Evolutionary conservation across 2,797 vertebrate species (phyloP).

Genomic region (Sylvia borin): DNA sequence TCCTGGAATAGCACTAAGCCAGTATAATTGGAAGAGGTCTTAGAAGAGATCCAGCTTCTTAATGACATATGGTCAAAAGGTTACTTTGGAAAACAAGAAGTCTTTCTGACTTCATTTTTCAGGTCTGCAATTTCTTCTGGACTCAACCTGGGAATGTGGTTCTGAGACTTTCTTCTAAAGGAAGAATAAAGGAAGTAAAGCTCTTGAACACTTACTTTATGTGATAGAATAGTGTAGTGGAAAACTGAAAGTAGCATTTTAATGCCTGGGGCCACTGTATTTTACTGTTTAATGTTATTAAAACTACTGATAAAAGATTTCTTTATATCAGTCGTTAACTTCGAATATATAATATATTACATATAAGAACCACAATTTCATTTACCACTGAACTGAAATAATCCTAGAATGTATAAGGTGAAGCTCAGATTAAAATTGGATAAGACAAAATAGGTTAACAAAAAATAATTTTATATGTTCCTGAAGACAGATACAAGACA

Average conservation of each 20-base stretch:
- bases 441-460: not conserved
- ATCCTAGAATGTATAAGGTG: not conserved
- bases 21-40: slow-evolving; percentile 48
- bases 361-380: not conserved
- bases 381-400: not conserved
- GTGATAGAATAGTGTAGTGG: not conserved
- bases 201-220: not conserved
- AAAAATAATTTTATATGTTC: not conserved
- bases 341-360: not conserved
- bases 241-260: not conserved
- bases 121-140: not conserved
- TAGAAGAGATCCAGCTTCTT: slow-evolving; percentile 45
- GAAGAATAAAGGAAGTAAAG: not conserved
- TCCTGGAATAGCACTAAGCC: slow-evolving; percentile 22
- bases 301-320: not conserved
- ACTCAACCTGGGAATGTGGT: not conserved
- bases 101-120: not conserved
- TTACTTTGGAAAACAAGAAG: slow-evolving; percentile 18
- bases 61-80: slow-evolving; percentile 44
- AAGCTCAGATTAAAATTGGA: not conserved
- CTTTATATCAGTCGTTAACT: not conserved
- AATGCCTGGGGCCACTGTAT: not conserved
- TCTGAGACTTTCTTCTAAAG: not conserved
- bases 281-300: not conserved
- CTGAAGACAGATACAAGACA: not conserved